Conservation (phyloP, 2,888 invertebrate genomes). For the Cosmia pyralina region DNA sequence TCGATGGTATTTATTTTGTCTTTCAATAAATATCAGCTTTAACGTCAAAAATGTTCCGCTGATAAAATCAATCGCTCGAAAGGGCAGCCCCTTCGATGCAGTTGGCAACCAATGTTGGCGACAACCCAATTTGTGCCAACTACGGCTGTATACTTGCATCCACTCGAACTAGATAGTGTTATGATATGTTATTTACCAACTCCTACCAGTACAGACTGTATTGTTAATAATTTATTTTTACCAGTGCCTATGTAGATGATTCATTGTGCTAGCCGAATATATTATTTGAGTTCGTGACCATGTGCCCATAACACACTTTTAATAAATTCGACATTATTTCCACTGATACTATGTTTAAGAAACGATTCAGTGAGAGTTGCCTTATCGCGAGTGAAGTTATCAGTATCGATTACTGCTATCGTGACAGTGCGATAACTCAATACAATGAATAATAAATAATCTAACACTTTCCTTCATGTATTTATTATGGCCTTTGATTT, state of each 20-base stretch:
- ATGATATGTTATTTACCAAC: conserved; percentile 74
- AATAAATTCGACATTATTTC: conserved; percentile 52
- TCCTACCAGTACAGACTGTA: conserved; percentile 20
- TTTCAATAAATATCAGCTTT: conserved; percentile 63
- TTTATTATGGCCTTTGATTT: conserved; percentile 53
- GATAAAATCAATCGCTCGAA: conserved; percentile 75
- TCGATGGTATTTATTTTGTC: conserved; percentile 52
- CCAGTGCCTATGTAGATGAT: conserved; percentile 57
- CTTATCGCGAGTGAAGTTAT: conserved; percentile 78
- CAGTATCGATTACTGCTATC: conserved; percentile 83
- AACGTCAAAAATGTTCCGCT: conserved; percentile 68
- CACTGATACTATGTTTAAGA: conserved; percentile 60
- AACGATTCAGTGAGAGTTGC: conserved; percentile 69
- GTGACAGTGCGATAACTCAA: conserved; percentile 76
- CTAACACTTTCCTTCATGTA: conserved; percentile 65
- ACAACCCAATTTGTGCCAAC: conserved; percentile 80
- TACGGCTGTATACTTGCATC: conserved; percentile 74
- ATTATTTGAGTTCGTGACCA: conserved; percentile 60
- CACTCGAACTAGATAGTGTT: conserved; percentile 70
- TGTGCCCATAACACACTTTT: conserved; percentile 58
- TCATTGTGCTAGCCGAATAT: conserved; percentile 66
- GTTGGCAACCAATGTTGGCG: conserved; percentile 82
- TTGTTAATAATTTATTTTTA: conserved; percentile 59
- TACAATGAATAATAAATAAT: conserved; percentile 71
- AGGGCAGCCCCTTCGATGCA: conserved; percentile 79